phyloP scores from a whole-genome alignment of 2,797 vertebrate genomes.

The Lagorchestes hirsutus region DNA sequence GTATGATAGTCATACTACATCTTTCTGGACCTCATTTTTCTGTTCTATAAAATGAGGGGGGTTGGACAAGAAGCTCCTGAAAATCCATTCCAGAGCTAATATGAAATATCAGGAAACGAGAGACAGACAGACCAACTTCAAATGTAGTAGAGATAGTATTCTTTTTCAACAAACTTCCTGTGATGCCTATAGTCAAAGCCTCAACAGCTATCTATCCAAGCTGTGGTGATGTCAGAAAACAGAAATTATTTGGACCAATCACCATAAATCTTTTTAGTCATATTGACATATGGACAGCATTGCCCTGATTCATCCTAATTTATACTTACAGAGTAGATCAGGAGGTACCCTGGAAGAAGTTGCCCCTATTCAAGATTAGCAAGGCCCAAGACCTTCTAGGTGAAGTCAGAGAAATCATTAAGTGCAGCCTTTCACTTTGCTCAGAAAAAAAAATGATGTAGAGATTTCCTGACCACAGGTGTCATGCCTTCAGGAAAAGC shows the following conservation, averaged over 20 bases:
- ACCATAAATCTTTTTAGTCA: neutral
- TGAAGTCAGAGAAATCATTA: neutral
- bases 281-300: neutral
- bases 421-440: neutral
- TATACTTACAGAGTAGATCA: rapidly evolving
- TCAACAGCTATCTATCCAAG: neutral
- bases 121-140: neutral
- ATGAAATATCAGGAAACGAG: neutral
- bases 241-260: neutral
- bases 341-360: neutral
- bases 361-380: neutral
- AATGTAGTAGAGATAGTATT: neutral
- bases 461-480: neutral
- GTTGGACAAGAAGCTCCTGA: neutral
- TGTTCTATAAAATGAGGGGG: neutral
- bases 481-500: neutral
- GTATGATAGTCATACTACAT: neutral
- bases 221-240: neutral
- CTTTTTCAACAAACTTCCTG: neutral
- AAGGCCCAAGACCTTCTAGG: neutral
- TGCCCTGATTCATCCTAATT: neutral
- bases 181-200: neutral
- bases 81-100: neutral
- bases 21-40: neutral
- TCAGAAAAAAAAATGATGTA: neutral